A percentile compares a stretch with the other conserved stretches of the same genome.
Evolutionary conservation across 2,888 invertebrate species (phyloP).

Genomic region (Synanthedon tipuliformis): DNA sequence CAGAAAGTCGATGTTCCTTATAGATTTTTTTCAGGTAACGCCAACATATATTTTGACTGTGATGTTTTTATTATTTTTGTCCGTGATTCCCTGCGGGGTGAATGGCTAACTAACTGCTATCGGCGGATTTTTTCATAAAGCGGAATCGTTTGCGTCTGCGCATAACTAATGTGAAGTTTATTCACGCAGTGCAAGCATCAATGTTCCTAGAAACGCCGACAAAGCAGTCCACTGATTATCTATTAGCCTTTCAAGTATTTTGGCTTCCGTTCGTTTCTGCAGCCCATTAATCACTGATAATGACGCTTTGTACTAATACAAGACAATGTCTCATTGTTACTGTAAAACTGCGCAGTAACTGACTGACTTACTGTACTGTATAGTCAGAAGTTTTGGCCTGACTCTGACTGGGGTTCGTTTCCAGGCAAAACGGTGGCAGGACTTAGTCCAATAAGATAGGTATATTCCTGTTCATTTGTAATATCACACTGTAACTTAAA

Average conservation of each 20-base stretch:
- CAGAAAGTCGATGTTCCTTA: conserved; percentile 57
- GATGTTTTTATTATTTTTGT: conserved; percentile 71
- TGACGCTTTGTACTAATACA: conserved; percentile 10
- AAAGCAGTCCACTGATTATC: conserved; percentile 53
- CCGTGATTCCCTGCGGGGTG: conserved; percentile 49
- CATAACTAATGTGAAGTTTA: conserved; percentile 40
- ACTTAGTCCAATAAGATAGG: no score
- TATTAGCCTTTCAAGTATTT: conserved; percentile 56
- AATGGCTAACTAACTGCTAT: conserved; percentile 45
- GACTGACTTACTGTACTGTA: no score
- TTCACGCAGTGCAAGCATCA: conserved; percentile 18
- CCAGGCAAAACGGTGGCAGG: no score
- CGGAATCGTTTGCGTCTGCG: conserved; percentile 24
- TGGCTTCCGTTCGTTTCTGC: conserved; percentile 55
- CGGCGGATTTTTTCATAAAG: conserved; percentile 44
- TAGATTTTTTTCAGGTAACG: conserved; percentile 43
- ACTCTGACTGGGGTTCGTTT: no score
- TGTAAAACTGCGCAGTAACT: not conserved
- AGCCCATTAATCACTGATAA: conserved; percentile 52
- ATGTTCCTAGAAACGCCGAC: conserved; percentile 54
- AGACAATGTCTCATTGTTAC: conserved; percentile 5
- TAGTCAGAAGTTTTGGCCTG: no score
- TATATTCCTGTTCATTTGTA: no score
- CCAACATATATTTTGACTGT: conserved; percentile 69
- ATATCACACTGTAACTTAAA: no score